Conservation (phyloP, 2,888 invertebrate species). For the Drosophila eohydei region DNA sequence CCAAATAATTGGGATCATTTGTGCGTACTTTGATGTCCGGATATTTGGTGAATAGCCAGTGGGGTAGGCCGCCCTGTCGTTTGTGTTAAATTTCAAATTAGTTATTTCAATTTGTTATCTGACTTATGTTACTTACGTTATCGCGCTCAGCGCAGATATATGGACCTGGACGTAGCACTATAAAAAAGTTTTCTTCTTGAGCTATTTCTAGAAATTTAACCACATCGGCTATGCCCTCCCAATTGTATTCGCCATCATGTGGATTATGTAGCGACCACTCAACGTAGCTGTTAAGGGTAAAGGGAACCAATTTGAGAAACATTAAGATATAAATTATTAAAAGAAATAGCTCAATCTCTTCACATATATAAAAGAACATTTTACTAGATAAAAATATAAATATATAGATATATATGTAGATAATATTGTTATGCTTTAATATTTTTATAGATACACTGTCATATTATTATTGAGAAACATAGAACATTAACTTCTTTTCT, state of each 20-base stretch:
- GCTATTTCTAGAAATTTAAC: slow-evolving; percentile 90
- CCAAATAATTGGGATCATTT: slow-evolving; percentile 87
- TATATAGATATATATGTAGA: too few relatives aligned
- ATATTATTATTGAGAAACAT: too few relatives aligned
- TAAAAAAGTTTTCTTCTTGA: slow-evolving; percentile 91
- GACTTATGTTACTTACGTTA: slow-evolving; percentile 83
- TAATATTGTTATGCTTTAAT: too few relatives aligned
- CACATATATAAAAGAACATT: too few relatives aligned
- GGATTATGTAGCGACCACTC: slow-evolving; percentile 96
- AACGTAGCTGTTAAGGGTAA: slow-evolving; percentile 88
- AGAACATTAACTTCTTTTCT: too few relatives aligned
- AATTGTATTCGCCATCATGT: slow-evolving; percentile 88
- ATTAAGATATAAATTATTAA: too few relatives aligned
- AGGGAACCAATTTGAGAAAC: neutral
- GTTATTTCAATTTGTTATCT: neutral
- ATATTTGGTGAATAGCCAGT: slow-evolving; percentile 88
- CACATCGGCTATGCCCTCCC: slow-evolving; percentile 89
- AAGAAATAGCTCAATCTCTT: too few relatives aligned
- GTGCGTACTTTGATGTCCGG: slow-evolving; percentile 88
- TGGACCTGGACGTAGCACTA: slow-evolving; percentile 94
- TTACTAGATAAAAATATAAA: too few relatives aligned
- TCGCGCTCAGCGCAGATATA: slow-evolving; percentile 97
- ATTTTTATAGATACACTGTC: too few relatives aligned
- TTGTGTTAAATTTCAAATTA: too few relatives aligned
- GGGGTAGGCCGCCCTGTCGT: slow-evolving; percentile 91